A percentile compares a stretch with the other conserved stretches of the same genome.
Conservation (phyloP, 2,888 invertebrate species). For the Stenchaetothrips biformis region DNA sequence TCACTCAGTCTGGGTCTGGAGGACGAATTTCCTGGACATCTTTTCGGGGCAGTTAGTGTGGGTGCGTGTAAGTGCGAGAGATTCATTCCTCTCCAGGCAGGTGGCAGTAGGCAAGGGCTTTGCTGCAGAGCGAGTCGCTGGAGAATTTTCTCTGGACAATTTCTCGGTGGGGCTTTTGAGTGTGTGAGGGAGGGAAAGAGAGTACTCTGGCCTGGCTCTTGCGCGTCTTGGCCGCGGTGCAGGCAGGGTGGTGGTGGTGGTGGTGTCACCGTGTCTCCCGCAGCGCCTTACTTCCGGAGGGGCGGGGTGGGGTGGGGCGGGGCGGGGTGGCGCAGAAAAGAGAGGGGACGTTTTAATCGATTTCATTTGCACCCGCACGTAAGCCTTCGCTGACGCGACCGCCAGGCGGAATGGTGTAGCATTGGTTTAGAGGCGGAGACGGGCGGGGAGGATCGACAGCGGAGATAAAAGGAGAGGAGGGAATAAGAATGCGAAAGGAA, state of each 20-base stretch:
- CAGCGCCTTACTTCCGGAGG: too few relatives aligned
- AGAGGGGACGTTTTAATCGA: not conserved
- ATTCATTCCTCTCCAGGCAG: too few relatives aligned
- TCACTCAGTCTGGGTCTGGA: too few relatives aligned
- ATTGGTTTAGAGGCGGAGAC: not conserved
- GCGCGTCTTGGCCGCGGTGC: not conserved
- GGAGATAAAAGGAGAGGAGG: not conserved
- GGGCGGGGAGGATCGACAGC: not conserved
- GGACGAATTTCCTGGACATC: too few relatives aligned
- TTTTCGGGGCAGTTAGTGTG: too few relatives aligned
- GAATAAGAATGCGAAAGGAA: not conserved
- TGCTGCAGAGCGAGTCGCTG: too few relatives aligned
- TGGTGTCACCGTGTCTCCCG: not conserved
- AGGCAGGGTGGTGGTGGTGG: not conserved
- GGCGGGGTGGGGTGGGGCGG: not conserved
- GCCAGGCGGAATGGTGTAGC: not conserved
- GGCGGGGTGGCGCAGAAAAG: not conserved
- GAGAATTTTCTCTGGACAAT: too few relatives aligned
- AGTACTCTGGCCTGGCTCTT: too few relatives aligned
- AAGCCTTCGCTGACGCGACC: not conserved
- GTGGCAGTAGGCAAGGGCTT: too few relatives aligned
- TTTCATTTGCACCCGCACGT: conserved; percentile 12
- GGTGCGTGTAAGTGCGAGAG: too few relatives aligned
- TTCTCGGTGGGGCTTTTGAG: too few relatives aligned
- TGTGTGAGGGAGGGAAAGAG: too few relatives aligned